phyloP scores from a whole-genome alignment of 2,797 vertebrate genomes.

The Huso huso region DNA sequence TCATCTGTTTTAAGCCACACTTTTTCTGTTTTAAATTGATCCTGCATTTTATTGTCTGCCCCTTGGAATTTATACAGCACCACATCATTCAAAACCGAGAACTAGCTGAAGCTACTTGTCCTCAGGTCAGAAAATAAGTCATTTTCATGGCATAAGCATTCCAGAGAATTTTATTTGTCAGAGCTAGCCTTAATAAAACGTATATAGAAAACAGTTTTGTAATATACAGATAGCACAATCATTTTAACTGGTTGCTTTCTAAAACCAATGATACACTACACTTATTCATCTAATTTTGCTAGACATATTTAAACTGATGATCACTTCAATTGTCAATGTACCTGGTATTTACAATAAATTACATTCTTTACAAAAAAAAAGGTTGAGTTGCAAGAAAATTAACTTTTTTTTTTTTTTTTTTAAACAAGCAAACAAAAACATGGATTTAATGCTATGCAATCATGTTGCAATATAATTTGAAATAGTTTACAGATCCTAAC shows the following conservation, averaged over 20 bases:
- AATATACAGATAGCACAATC: constrained; percentile 16
- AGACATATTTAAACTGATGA: constrained; percentile 61
- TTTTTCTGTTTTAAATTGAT: constrained; percentile 48
- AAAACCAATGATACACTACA: constrained; percentile 64
- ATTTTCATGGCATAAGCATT: constrained; percentile 14
- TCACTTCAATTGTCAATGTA: constrained; percentile 47
- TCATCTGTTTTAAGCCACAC: constrained; percentile 84
- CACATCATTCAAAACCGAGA: constrained; percentile 24
- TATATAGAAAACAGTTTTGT: constrained; percentile 25
- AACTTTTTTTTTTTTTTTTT: no score
- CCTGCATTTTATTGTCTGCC: constrained; percentile 43
- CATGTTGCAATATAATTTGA: no score
- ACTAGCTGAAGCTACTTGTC: constrained; percentile 42
- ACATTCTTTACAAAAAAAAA: no score
- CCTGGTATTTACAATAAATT: no score
- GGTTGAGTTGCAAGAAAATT: no score
- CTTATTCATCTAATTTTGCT: constrained; percentile 58
- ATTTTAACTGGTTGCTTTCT: constrained; percentile 42
- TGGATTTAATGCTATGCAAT: no score
- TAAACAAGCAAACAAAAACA: no score
- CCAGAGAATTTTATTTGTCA: constrained; percentile 26
- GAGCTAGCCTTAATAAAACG: constrained; percentile 39
- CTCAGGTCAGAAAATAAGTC: constrained; percentile 22
- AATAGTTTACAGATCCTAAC: constrained; percentile 4
- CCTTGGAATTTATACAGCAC: constrained; percentile 29